A percentile compares a stretch with the other conserved stretches of the same genome.
phyloP scores from a whole-genome alignment of 2,113 vertebrate species.

The Columba livia region DNA sequence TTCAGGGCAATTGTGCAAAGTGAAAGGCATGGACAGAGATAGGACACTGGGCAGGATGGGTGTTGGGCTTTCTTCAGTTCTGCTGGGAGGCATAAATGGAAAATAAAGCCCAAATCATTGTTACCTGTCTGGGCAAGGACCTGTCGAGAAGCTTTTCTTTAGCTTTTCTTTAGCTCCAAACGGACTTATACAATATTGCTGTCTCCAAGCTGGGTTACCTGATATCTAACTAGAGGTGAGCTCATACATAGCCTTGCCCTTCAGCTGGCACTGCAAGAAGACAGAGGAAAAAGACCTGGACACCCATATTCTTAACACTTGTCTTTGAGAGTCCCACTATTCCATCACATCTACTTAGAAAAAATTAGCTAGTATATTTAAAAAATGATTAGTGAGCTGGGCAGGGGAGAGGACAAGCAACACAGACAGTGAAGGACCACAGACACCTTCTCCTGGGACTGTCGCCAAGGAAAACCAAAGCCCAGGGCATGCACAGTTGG shows the following conservation, averaged over 20 bases:
- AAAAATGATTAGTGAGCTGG: neutral
- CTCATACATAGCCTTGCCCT: neutral
- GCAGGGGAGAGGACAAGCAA: neutral
- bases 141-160: neutral
- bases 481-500: neutral
- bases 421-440: neutral
- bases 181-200: neutral
- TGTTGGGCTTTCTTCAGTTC: neutral
- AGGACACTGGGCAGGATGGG: neutral
- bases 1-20: neutral
- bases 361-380: neutral
- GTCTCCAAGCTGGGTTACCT: neutral
- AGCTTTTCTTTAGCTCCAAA: neutral
- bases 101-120: neutral
- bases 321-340: neutral
- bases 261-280: neutral
- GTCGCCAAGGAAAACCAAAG: neutral
- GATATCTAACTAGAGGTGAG: neutral
- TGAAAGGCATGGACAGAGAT: neutral
- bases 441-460: conserved; percentile 2
- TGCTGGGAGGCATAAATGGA: neutral
- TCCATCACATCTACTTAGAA: neutral
- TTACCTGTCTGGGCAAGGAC: neutral
- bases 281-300: neutral
- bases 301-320: neutral